Evolutionary conservation across 2,888 invertebrate genomes (phyloP).

Genomic region (Drosophila lacicola): DNA sequence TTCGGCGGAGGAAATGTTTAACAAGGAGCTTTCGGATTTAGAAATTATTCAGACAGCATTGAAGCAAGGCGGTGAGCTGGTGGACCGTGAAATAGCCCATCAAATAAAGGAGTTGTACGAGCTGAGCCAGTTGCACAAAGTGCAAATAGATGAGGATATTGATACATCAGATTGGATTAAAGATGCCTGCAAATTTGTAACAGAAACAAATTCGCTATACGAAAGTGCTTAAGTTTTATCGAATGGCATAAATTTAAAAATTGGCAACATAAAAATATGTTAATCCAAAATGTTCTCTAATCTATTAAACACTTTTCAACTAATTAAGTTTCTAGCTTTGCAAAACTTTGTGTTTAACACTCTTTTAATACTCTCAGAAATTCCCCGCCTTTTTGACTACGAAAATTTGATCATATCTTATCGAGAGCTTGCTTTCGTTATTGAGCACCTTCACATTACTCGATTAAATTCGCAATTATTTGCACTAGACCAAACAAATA

Average conservation of each 20-base stretch:
- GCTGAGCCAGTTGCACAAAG: constrained; percentile 58
- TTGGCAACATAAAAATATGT: too few species aligned
- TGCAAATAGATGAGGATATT: constrained; percentile 70
- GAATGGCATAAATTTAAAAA: too few species aligned
- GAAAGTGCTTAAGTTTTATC: background rate
- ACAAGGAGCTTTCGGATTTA: constrained; percentile 24
- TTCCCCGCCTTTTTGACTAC: background rate
- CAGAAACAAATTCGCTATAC: background rate
- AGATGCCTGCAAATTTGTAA: background rate
- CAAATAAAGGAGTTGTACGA: constrained; percentile 81
- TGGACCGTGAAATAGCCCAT: constrained; percentile 80
- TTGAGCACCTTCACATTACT: background rate
- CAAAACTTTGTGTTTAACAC: too few species aligned
- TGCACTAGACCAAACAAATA: background rate
- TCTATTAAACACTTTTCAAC: background rate
- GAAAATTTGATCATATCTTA: constrained; percentile 9
- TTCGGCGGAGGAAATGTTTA: constrained; percentile 58
- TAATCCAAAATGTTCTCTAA: background rate
- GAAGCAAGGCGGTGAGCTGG: constrained; percentile 77
- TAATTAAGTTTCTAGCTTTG: background rate
- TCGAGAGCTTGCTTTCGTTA: background rate
- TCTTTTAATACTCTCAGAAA: background rate
- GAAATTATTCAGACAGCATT: constrained; percentile 48
- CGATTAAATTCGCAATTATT: background rate
- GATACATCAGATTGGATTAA: constrained; percentile 32